These are phyloP conservation scores for Plusia festucae DNA, from an alignment of 2,888 invertebrate species.

Conservation along the genomic window DNA sequence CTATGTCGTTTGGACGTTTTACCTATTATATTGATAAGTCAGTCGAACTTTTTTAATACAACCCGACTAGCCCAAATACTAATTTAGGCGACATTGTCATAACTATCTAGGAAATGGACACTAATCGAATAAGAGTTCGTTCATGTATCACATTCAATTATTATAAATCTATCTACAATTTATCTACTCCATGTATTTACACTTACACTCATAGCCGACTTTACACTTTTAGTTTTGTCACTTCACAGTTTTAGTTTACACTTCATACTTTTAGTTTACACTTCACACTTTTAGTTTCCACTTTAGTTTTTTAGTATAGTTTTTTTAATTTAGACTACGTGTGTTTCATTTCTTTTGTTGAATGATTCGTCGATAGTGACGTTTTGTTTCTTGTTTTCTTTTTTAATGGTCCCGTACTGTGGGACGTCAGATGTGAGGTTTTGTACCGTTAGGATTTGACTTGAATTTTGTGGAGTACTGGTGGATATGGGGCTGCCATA, in stretches of 20 bases:
- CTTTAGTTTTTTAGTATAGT: slow-evolving; percentile 40
- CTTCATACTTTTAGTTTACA: slow-evolving; percentile 27
- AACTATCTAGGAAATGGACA: slow-evolving; percentile 69
- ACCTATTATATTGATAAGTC: slow-evolving; percentile 77
- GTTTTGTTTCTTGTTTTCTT: slow-evolving; percentile 87
- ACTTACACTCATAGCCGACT: slow-evolving; percentile 49
- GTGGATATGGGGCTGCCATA: slow-evolving; percentile 85
- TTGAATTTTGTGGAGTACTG: slow-evolving; percentile 83
- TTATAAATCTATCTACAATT: slow-evolving; percentile 83
- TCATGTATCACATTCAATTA: slow-evolving; percentile 85
- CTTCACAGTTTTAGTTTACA: slow-evolving; percentile 28
- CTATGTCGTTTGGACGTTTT: slow-evolving; percentile 79
- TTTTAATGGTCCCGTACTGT: slow-evolving; percentile 87
- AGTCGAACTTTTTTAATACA: slow-evolving; percentile 79
- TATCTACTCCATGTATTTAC: slow-evolving; percentile 81
- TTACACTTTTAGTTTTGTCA: slow-evolving; percentile 21
- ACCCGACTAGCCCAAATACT: slow-evolving; percentile 66
- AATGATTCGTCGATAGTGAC: slow-evolving; percentile 86
- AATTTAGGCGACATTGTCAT: slow-evolving; percentile 56
- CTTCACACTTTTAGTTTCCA: slow-evolving; percentile 29
- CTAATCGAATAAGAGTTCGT: slow-evolving; percentile 66
- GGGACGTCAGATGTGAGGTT: slow-evolving; percentile 87
- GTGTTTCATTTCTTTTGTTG: slow-evolving; percentile 84
- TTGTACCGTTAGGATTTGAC: slow-evolving; percentile 90
- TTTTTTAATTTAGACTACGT: slow-evolving; percentile 73